Percentiles rank a stretch among this genome's conserved stretches.
Evolutionary conservation across 2,888 invertebrate genomes (phyloP).

Genomic region (Fabriciana adippe): DNA sequence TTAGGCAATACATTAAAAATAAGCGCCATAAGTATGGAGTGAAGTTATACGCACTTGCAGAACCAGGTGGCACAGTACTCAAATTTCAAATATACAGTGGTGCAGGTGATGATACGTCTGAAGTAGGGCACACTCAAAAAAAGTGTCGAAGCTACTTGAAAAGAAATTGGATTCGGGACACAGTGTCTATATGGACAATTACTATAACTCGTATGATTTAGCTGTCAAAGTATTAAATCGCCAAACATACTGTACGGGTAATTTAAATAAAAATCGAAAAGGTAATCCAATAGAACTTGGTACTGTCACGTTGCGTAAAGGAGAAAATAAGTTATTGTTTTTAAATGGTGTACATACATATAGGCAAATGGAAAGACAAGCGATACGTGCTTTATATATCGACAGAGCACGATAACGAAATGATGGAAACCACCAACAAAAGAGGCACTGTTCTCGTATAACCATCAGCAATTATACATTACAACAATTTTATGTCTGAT

Average conservation of each 20-base stretch:
- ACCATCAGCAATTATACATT: too few species aligned
- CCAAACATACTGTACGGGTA: constrained; percentile 58
- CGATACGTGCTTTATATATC: constrained; percentile 40
- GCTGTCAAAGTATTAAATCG: constrained; percentile 48
- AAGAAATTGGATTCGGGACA: constrained; percentile 48
- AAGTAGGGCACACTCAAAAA: constrained; percentile 42
- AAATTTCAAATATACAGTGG: constrained; percentile 45
- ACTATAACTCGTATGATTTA: constrained; percentile 48
- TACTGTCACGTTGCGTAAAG: neutral
- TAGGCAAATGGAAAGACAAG: constrained; percentile 44
- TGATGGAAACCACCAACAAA: constrained; percentile 28
- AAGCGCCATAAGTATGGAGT: constrained; percentile 46
- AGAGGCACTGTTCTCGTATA: too few species aligned
- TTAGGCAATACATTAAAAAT: constrained; percentile 37
- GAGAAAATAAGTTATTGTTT: constrained; percentile 23
- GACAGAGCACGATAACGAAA: constrained; percentile 38
- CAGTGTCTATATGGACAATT: constrained; percentile 51
- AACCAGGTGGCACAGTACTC: constrained; percentile 49
- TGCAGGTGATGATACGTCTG: constrained; percentile 41
- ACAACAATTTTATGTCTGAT: too few species aligned
- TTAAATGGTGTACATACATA: constrained; percentile 42
- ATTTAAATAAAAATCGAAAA: constrained; percentile 44
- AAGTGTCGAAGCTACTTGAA: constrained; percentile 45
- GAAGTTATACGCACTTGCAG: constrained; percentile 53
- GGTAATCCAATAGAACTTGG: neutral